Conservation (phyloP, 2,113 vertebrate genomes). For the Etheostoma spectabile region DNA sequence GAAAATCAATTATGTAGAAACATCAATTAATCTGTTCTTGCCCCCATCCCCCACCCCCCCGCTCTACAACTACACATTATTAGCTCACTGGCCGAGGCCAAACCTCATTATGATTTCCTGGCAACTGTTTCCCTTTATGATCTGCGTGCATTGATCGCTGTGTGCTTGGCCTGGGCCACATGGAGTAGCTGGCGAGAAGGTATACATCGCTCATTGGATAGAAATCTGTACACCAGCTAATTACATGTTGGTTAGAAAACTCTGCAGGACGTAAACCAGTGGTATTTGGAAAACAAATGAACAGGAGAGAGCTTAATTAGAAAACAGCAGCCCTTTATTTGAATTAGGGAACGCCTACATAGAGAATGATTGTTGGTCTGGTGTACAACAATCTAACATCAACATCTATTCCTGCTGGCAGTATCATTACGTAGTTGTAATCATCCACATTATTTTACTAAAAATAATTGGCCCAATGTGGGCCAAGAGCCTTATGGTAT, state of each 20-base stretch:
- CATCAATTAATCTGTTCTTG: conserved; percentile 22
- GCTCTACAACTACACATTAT: conserved; percentile 19
- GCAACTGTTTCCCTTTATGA: conserved; percentile 40
- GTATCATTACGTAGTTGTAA: not conserved
- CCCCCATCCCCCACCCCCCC: too few relatives aligned
- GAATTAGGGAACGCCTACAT: not conserved
- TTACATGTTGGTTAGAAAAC: conserved; percentile 25
- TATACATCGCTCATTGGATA: conserved; percentile 7
- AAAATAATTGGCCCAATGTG: not conserved
- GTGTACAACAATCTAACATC: too few relatives aligned
- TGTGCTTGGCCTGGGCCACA: not conserved
- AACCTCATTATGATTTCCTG: conserved; percentile 22
- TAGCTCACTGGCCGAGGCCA: conserved; percentile 7
- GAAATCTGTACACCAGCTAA: conserved; percentile 20
- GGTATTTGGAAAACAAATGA: not conserved
- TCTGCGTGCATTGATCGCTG: conserved; percentile 36
- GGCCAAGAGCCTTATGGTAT: not conserved
- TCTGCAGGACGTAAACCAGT: not conserved
- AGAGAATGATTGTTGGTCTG: not conserved
- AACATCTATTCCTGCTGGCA: too few relatives aligned
- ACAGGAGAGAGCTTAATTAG: not conserved
- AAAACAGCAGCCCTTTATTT: not conserved
- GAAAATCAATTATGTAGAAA: conserved; percentile 41
- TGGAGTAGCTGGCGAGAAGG: not conserved
- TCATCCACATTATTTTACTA: not conserved